Evolutionary conservation across 2,113 vertebrate genomes (phyloP), one percentile per base, ranked within the genome.

Genomic region (Damaliscus lunatus): DNA sequence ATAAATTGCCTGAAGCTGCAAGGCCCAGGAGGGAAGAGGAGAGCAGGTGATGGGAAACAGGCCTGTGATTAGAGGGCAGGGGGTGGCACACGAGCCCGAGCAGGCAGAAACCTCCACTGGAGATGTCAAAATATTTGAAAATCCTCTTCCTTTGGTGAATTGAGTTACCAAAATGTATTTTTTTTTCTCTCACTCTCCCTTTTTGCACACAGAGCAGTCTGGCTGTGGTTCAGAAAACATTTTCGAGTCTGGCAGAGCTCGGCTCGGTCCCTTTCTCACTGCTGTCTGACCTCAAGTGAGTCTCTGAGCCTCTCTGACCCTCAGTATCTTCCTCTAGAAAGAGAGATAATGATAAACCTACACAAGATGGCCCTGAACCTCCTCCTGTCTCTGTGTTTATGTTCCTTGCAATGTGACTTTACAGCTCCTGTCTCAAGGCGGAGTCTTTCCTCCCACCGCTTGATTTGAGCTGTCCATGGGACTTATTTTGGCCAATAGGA

Each of bases 1-100:
- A 98, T 98, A 90, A 97, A 98, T 98, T 97, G 98, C 98, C 98
- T 33, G 98, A 92, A 98, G 98, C 98, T 10, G 97, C 5, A 91
- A 55, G 97, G 94, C 97, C 96, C 96, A 96, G 84, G 98, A 97
- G 98, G 92, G 40, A 82, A 86, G 97, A 19, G n/a, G 94, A 96
- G 96, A 92, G 95, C 40, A 85, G 92, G 97, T 96, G 97, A 97
- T 94, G 96, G 98, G 96, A 98, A 96, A 78, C 50, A 80, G 96
- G 91, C 93, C 96, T 81, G 97, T 97, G 98, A 98, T 98, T 62
- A 64, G 71, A 80, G 89, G 67, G 87, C 89, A 43, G 95, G 78
- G 93, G 87, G 57, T 13, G 94, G 77, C 60, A 0, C 11, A 0
- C 90, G 97, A 98, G 98, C 97, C 94, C 7, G 83, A 29, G 33